phyloP scores from a whole-genome alignment of 2,113 vertebrate species.

The Nothobranchius kuhntae region DNA sequence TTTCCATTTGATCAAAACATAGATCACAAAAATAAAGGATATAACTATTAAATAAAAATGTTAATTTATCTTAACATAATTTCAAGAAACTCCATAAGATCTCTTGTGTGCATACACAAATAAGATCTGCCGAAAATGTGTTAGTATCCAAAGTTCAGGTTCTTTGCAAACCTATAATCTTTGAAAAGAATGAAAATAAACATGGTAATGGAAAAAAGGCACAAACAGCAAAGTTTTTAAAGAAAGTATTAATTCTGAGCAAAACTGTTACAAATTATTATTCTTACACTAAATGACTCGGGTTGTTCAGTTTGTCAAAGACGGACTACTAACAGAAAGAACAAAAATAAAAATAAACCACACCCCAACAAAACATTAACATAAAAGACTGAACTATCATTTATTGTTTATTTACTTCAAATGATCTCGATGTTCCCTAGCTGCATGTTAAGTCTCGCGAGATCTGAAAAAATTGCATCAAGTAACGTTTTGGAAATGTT shows the following conservation, averaged over 20 bases:
- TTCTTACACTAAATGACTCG: neutral
- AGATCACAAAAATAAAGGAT: neutral
- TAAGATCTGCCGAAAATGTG: too few species aligned
- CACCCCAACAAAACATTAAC: too few species aligned
- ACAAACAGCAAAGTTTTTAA: neutral
- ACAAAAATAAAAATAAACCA: neutral
- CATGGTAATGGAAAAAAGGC: neutral
- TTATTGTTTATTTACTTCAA: neutral
- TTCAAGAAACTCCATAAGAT: too few species aligned
- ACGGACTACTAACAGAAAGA: neutral
- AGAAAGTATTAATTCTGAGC: neutral
- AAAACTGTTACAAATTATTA: too few species aligned
- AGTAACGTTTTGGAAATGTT: neutral
- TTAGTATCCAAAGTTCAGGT: too few species aligned
- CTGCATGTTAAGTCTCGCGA: neutral
- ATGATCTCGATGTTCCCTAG: neutral
- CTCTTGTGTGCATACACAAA: too few species aligned
- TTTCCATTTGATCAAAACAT: neutral
- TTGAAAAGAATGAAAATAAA: too few species aligned
- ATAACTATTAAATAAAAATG: too few species aligned
- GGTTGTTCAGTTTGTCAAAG: neutral
- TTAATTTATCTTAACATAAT: too few species aligned
- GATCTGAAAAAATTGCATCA: neutral
- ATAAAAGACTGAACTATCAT: neutral
- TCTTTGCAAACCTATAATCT: too few species aligned